Percentiles rank a stretch among this genome's conserved stretches.
These are phyloP conservation scores for Gymnoscelis rufifasciata DNA, from an alignment of 2,888 invertebrate genomes.

Conservation along the genomic window DNA sequence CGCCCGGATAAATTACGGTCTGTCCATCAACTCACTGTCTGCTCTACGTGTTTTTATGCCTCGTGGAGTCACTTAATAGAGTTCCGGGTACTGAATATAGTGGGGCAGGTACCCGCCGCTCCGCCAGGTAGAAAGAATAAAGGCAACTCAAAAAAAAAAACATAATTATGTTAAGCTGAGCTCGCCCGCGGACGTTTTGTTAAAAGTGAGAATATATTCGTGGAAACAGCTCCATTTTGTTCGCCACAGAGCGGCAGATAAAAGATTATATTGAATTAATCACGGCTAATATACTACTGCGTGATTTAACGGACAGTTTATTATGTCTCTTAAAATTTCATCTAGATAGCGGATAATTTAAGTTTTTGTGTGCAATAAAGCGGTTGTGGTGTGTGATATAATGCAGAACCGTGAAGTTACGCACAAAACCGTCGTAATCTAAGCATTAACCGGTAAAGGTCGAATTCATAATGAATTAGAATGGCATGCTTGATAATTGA, in stretches of 20 bases:
- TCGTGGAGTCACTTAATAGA: conserved; percentile 64
- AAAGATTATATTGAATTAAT: conserved; percentile 35
- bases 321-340: conserved; percentile 32
- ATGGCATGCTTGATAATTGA: conserved; percentile 21
- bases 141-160: conserved; percentile 44
- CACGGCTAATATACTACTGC: conserved; percentile 30
- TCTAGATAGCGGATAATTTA: conserved; percentile 37
- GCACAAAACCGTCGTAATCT: conserved; percentile 36
- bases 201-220: conserved; percentile 41
- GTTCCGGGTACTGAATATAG: conserved; percentile 67
- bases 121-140: conserved; percentile 59
- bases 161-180: conserved; percentile 42
- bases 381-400: conserved; percentile 22
- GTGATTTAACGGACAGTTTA: conserved; percentile 30
- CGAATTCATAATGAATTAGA: conserved; percentile 27
- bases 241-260: conserved; percentile 31
- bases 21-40: conserved; percentile 51
- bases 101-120: conserved; percentile 55
- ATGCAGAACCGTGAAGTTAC: conserved; percentile 38
- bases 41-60: conserved; percentile 60
- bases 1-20: conserved; percentile 48
- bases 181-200: conserved; percentile 42
- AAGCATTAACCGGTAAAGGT: conserved; percentile 26
- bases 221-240: conserved; percentile 24
- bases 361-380: conserved; percentile 28